Base-by-base conservation (phyloP, 2,888 invertebrate species). In the Habrosyne pyritoides region DNA sequence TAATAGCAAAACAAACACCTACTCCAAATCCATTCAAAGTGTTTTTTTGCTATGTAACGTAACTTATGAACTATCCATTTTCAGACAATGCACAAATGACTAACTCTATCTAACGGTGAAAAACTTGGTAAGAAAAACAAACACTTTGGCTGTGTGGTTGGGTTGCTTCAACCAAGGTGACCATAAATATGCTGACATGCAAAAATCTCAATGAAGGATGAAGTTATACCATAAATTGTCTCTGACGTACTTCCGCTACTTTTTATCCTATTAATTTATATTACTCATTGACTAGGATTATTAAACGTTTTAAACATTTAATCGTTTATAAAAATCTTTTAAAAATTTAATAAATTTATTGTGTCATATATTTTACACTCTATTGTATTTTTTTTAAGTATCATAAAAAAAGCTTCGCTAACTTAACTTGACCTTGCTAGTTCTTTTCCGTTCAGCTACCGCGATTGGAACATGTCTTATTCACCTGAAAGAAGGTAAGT, bases 391-490 rank as follows among this genome's bases (percentile, higher is more conserved):
- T 10, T 22, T 18, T 47, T 57, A 62, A 56, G 50, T 48, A 28
- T 47, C 63, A 64, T 74, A 77, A 77, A 81, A 87, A 87, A 88
- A 87, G 86, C 86, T 80, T 73, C 81, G 70, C 75, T 83, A 87
- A 87, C 93, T 93, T 90, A 94, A 90, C 90, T 92, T 92, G 92
- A 92, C 92, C 92, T 92, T 91, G 89, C 82, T 84, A 90, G 91
- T 91, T 92, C 93, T 94, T 96, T 96, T 95, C 95, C 94, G 94
- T 94, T 94, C 94, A 94, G 94, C 94, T 93, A 94, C 94, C 94
- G 94, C 94, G 94, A 95, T 94, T 95, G 94, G 94, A 96, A 95
- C 95, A 96, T 96, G 96, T 96, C 96, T 93, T 95, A 94, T 94
- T 94, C 95, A 89, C 93, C 94, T 90, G 96, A 96, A 93, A 94